These are phyloP conservation scores for Acrossocheilus fasciatus DNA, from an alignment of 2,797 vertebrate genomes.

Conservation along the genomic window DNA sequence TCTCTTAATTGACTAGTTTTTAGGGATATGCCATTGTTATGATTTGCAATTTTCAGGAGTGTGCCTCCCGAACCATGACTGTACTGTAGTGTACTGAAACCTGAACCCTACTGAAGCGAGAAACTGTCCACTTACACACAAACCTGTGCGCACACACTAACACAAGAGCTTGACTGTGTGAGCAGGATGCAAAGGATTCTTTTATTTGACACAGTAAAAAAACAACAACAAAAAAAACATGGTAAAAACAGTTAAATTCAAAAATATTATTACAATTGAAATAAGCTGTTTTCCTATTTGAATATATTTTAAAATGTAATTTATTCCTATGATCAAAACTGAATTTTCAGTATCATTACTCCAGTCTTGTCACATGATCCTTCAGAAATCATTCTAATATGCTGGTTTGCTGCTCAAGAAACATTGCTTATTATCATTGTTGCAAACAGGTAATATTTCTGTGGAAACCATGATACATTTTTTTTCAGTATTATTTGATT, in stretches of 20 bases:
- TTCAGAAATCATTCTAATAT: background rate
- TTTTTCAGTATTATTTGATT: background rate
- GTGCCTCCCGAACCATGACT: constrained; percentile 76
- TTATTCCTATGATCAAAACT: background rate
- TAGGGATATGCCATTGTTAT: constrained; percentile 73
- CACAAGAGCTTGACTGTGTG: background rate
- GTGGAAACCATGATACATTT: background rate
- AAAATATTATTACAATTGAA: too few relatives aligned
- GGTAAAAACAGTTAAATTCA: too few relatives aligned
- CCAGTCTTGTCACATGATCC: background rate
- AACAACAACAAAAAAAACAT: too few relatives aligned
- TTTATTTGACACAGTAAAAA: background rate
- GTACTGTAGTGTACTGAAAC: background rate
- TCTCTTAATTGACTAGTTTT: constrained; percentile 75
- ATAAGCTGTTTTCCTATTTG: background rate
- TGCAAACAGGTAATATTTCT: background rate
- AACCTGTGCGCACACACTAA: background rate
- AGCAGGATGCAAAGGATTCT: background rate
- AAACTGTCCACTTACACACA: constrained; percentile 1
- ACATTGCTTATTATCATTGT: background rate
- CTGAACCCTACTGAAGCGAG: background rate
- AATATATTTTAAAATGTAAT: background rate
- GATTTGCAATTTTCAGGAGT: constrained; percentile 75
- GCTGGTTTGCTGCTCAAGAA: background rate
- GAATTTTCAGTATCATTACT: background rate